Conservation (phyloP, 2,113 vertebrate species). For the Peromyscus maniculatus region DNA sequence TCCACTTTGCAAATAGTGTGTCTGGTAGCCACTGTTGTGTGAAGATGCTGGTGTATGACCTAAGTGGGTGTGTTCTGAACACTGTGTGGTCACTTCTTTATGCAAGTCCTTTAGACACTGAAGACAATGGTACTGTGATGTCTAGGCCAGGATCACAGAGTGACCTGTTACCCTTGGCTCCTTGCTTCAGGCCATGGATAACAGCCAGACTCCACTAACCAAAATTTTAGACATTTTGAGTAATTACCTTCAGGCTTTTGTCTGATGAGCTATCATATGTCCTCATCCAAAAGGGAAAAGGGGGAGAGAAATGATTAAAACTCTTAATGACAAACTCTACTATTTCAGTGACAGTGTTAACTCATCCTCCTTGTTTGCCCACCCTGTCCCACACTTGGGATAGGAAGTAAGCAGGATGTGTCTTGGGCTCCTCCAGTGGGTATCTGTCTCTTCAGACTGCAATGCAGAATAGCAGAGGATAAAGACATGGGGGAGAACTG, state of each 20-base stretch:
- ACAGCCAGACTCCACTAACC: neutral
- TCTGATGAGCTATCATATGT: neutral
- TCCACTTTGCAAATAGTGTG: constrained; percentile 26
- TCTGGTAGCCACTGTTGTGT: neutral
- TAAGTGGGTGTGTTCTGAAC: neutral
- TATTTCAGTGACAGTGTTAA: neutral
- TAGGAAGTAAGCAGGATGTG: neutral
- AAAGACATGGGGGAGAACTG: neutral
- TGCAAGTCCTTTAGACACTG: neutral
- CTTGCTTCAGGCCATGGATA: neutral
- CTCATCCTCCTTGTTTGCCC: neutral
- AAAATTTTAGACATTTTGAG: neutral
- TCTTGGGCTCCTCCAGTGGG: no score
- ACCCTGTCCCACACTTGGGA: neutral
- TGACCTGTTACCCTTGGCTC: no score
- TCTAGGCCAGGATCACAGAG: rapidly evolving
- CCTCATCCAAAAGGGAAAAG: neutral
- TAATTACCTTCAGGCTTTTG: neutral
- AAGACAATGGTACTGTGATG: neutral
- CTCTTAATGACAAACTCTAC: neutral
- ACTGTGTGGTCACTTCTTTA: neutral
- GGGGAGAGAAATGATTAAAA: neutral
- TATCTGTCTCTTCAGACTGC: neutral
- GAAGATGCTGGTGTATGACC: neutral
- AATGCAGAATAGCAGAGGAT: neutral